Conservation (phyloP, 2,888 invertebrate species). For the Leucophora obtusa region DNA sequence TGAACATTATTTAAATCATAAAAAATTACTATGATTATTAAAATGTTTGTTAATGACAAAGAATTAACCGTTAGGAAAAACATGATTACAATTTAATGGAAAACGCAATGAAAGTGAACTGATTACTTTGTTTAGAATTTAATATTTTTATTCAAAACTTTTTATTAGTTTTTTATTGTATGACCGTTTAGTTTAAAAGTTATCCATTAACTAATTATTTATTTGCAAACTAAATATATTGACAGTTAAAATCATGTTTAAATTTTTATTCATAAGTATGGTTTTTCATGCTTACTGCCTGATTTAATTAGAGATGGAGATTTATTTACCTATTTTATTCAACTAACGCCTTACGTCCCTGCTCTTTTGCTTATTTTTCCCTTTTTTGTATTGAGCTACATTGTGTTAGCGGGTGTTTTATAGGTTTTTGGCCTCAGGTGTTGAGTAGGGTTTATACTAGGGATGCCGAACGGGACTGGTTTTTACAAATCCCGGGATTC, state of each 20-base stretch:
- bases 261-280: slow-evolving; percentile 54
- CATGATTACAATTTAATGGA: slow-evolving; percentile 65
- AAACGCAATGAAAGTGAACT: slow-evolving; percentile 34
- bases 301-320: slow-evolving; percentile 71
- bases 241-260: slow-evolving; percentile 29
- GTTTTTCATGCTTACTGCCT: slow-evolving; percentile 77
- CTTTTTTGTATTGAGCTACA: slow-evolving; percentile 9
- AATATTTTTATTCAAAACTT: background rate
- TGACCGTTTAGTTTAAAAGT: slow-evolving; percentile 59
- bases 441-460: slow-evolving; percentile 19
- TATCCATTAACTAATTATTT: slow-evolving; percentile 52
- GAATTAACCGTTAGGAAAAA: slow-evolving; percentile 59
- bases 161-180: background rate
- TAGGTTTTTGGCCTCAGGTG: slow-evolving; percentile 38
- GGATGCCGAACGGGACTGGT: too few species aligned
- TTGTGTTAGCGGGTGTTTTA: slow-evolving; percentile 2
- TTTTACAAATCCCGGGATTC: too few species aligned
- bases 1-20: slow-evolving; percentile 44
- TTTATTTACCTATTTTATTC: slow-evolving; percentile 17
- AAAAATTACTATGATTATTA: slow-evolving; percentile 45
- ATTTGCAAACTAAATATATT: slow-evolving; percentile 25
- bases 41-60: slow-evolving; percentile 53
- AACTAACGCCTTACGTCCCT: slow-evolving; percentile 4
- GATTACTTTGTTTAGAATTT: background rate
- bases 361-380: slow-evolving; percentile 7